phyloP scores from a whole-genome alignment of 2,888 invertebrate species.

The Ypsolopha sequella region DNA sequence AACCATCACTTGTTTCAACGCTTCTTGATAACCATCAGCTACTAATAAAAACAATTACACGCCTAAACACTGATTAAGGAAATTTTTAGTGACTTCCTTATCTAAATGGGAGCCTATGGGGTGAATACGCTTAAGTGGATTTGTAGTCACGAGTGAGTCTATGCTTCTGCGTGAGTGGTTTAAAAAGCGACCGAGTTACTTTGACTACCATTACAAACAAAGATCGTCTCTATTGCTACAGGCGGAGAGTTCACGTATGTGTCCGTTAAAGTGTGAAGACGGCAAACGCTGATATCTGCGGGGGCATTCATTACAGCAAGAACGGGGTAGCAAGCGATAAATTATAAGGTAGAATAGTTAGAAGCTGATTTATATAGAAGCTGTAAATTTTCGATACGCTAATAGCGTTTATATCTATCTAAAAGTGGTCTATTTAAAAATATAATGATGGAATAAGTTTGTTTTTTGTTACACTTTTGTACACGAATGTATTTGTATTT shows the following conservation, averaged over 20 bases:
- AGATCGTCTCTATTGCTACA: too few species aligned
- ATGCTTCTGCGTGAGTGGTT: constrained; percentile 58
- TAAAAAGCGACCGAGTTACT: too few species aligned
- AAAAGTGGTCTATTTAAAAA: background rate
- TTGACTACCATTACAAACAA: too few species aligned
- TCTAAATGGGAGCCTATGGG: constrained; percentile 43
- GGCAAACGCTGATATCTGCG: constrained; percentile 56
- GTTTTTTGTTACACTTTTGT: too few species aligned
- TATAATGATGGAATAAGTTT: too few species aligned
- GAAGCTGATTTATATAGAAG: constrained; percentile 54
- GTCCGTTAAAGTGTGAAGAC: constrained; percentile 31
- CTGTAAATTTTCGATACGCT: constrained; percentile 32
- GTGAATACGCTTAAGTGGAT: constrained; percentile 54
- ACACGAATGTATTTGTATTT: too few species aligned
- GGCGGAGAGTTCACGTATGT: too few species aligned
- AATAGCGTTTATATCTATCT: background rate
- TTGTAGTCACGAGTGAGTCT: constrained; percentile 48
- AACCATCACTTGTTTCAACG: too few species aligned
- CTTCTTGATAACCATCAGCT: background rate
- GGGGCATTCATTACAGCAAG: constrained; percentile 60
- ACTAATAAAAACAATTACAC: constrained; percentile 53
- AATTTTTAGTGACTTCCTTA: constrained; percentile 46
- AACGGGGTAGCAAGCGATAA: constrained; percentile 51
- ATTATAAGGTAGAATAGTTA: constrained; percentile 58
- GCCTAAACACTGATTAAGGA: constrained; percentile 28